Conservation (phyloP, 2,113 vertebrate species). For the Malurus melanocephalus region DNA sequence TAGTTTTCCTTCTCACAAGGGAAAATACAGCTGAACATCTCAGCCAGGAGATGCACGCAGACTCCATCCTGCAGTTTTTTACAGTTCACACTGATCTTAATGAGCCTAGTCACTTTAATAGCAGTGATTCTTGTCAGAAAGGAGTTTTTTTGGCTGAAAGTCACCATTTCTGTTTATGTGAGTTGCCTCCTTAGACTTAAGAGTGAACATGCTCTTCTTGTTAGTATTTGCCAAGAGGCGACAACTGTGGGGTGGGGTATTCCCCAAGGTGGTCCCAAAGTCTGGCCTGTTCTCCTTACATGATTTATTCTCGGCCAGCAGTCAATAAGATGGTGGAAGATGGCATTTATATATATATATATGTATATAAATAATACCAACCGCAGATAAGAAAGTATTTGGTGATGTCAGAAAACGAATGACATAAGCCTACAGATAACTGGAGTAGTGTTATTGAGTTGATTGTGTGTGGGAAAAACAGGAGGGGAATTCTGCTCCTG, state of each 20-base stretch:
- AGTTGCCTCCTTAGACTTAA: neutral
- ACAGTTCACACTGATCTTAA: neutral
- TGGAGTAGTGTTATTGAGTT: neutral
- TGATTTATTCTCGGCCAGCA: neutral
- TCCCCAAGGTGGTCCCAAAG: neutral
- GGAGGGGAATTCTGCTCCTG: neutral
- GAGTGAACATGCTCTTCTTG: neutral
- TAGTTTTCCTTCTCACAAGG: slow-evolving; percentile 30
- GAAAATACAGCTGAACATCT: slow-evolving; percentile 1
- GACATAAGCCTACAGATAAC: neutral
- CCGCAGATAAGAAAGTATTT: neutral
- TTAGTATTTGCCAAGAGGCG: neutral
- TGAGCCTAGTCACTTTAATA: neutral
- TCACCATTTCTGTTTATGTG: neutral
- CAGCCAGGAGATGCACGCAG: neutral
- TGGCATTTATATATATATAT: neutral
- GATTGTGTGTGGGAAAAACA: neutral
- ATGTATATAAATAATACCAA: neutral
- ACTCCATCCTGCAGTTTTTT: slow-evolving; percentile 13
- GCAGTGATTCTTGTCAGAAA: neutral
- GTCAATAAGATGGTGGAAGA: neutral
- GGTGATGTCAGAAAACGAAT: slow-evolving; percentile 4
- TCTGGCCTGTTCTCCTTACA: neutral
- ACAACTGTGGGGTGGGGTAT: neutral
- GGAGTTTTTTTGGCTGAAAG: neutral